Evolutionary conservation across 2,888 invertebrate genomes (phyloP).

Genomic region (Dasysyrphus albostriatus): DNA sequence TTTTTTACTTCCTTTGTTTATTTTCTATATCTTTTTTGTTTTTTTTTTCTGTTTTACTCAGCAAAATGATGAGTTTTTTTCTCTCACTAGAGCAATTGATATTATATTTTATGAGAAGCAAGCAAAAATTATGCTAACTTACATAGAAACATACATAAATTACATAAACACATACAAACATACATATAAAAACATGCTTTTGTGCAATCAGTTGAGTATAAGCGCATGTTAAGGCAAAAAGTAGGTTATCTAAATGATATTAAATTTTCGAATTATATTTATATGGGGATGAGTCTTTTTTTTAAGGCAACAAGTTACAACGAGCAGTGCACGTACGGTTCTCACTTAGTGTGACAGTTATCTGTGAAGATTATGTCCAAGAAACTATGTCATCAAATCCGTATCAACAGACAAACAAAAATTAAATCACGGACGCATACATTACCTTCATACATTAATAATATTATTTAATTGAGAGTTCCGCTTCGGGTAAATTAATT

Average conservation of each 20-base stretch:
- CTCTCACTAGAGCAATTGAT: no score
- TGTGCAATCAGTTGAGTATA: neutral
- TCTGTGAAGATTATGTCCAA: neutral
- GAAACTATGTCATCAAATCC: neutral
- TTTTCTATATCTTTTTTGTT: no score
- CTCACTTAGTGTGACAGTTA: neutral
- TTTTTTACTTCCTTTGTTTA: no score
- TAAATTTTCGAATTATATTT: neutral
- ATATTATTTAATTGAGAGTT: constrained; percentile 16
- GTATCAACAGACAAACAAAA: neutral
- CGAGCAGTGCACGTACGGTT: neutral
- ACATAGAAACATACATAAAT: no score
- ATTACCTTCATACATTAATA: neutral
- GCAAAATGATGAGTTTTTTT: no score
- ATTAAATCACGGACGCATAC: neutral
- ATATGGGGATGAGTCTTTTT: neutral
- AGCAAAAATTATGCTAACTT: neutral
- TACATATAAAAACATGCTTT: neutral
- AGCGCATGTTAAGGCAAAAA: no score
- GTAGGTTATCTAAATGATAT: neutral
- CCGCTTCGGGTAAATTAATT: constrained; percentile 3
- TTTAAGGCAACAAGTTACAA: neutral
- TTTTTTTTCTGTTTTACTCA: no score
- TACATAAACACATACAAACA: neutral
- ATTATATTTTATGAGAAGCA: no score